A percentile compares a stretch with the other conserved stretches of the same genome.
phyloP scores from a whole-genome alignment of 2,113 vertebrate species.

The Physeter macrocephalus region DNA sequence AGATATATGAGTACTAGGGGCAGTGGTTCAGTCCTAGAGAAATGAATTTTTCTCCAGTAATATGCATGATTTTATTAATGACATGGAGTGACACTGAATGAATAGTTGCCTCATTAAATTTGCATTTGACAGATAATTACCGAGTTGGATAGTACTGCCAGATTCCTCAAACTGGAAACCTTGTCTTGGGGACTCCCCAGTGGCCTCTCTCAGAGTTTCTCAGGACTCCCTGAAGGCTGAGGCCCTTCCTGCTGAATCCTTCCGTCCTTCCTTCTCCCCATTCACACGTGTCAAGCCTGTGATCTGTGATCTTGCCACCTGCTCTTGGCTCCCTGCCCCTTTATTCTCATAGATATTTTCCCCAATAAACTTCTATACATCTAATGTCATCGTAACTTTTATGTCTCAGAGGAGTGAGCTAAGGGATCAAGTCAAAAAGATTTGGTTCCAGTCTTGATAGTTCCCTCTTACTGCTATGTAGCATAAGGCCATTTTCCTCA shows the following conservation, averaged over 20 bases:
- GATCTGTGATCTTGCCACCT: background rate
- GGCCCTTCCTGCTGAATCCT: background rate
- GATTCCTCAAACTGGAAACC: background rate
- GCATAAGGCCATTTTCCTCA: background rate
- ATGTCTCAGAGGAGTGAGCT: background rate
- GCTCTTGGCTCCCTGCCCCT: background rate
- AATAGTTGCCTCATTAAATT: background rate
- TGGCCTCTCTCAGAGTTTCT: background rate
- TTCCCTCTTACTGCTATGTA: background rate
- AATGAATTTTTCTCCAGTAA: background rate
- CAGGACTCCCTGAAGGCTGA: background rate
- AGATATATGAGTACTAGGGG: background rate
- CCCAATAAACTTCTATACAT: background rate
- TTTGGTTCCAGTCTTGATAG: background rate
- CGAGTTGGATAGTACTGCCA: background rate
- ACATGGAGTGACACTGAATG: background rate
- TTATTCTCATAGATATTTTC: background rate
- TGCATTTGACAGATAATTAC: background rate
- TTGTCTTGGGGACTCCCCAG: background rate
- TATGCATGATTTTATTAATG: background rate
- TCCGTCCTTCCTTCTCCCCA: background rate
- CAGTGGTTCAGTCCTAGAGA: background rate
- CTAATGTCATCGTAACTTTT: background rate
- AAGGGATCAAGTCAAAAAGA: background rate
- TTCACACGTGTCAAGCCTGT: background rate